Evolutionary conservation across 2,113 vertebrate species (phyloP), one percentile per base, ranked within the genome.

Genomic region (Oreochromis aureus): DNA sequence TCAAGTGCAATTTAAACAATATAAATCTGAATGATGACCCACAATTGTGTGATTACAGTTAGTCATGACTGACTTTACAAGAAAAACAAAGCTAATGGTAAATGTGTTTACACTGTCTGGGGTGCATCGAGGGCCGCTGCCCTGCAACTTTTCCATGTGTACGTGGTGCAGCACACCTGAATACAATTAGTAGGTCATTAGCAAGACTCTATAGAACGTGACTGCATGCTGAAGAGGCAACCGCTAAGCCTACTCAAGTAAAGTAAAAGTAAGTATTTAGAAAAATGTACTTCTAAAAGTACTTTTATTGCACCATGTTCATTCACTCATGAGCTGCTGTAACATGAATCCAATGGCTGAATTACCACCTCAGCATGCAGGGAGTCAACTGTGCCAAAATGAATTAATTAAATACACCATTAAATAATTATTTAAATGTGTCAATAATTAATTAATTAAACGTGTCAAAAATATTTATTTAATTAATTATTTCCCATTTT

Each of bases 81-180:
- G 22, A 30, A 30, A 76, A 5, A 48, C 71, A 44, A 66, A 39
- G 10, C 34, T 66, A 66, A 13, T 8, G 39, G 19, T 66, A 66
- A 39, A 66, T 44, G n/a, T 24, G 36, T 71, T 71, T 71, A 71
- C 39, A 16, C 11, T 16, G n/a, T 0, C 2, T 4, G 66, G 12
- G n/a, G 13, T 1, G n/a, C n/a, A 9, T 44, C 0, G 58, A 10
- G 30, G 58, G 5, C 30, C 2, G 16, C 16, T 61, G 16, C 1
- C 30, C 58, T 19, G 2, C 58, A 61, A 61, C 16, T 34, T 6
- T 2, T 10, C 9, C 30, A 10, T 10, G 16, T 4, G 0, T 61
- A 30, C 5, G 30, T 34, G 30, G 10, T 34, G 30, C 16, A 61
- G 19, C 58, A 61, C 58, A 61, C 58, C 30, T 61, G 9, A 0